phyloP scores from a whole-genome alignment of 2,888 invertebrate species.

The Dorcus hopei region DNA sequence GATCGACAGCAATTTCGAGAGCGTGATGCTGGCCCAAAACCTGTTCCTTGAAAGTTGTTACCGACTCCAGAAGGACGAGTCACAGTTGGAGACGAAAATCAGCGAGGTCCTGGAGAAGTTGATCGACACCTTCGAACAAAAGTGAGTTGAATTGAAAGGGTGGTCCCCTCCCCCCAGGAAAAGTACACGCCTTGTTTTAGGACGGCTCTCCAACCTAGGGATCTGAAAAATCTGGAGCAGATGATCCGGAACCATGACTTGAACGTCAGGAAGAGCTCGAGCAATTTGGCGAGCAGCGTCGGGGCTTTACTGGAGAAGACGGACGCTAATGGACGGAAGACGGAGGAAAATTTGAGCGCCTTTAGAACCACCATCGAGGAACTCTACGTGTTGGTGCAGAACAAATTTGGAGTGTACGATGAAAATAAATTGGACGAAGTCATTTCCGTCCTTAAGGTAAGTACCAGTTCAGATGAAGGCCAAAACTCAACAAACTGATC shows the following conservation, averaged over 20 bases:
- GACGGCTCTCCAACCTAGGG: constrained; percentile 55
- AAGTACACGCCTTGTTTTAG: constrained; percentile 43
- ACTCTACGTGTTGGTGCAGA: constrained; percentile 14
- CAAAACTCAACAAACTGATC: too few relatives aligned
- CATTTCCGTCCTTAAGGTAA: constrained; percentile 1
- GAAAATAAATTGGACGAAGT: constrained; percentile 1
- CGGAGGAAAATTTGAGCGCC: constrained; percentile 19
- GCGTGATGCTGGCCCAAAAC: constrained; percentile 60
- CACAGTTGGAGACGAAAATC: constrained; percentile 57
- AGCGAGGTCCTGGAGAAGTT: constrained; percentile 61
- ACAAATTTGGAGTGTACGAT: background rate
- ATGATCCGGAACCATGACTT: constrained; percentile 49
- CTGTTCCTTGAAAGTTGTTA: constrained; percentile 65
- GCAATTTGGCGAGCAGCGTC: constrained; percentile 26
- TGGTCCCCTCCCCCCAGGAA: too few relatives aligned
- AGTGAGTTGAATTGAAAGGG: constrained; percentile 47
- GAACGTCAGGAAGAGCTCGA: constrained; percentile 37
- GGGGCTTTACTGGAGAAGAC: constrained; percentile 32
- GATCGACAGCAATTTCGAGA: constrained; percentile 54
- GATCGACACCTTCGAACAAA: constrained; percentile 60
- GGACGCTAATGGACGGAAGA: constrained; percentile 30
- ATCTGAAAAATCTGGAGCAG: constrained; percentile 56
- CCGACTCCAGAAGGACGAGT: constrained; percentile 62
- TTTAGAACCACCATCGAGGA: constrained; percentile 10
- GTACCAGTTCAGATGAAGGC: background rate